A percentile compares a stretch with the other conserved stretches of the same genome.
These are phyloP conservation scores for Limnothrissa miodon DNA, from an alignment of 2,113 vertebrate genomes.

Conservation along the genomic window DNA sequence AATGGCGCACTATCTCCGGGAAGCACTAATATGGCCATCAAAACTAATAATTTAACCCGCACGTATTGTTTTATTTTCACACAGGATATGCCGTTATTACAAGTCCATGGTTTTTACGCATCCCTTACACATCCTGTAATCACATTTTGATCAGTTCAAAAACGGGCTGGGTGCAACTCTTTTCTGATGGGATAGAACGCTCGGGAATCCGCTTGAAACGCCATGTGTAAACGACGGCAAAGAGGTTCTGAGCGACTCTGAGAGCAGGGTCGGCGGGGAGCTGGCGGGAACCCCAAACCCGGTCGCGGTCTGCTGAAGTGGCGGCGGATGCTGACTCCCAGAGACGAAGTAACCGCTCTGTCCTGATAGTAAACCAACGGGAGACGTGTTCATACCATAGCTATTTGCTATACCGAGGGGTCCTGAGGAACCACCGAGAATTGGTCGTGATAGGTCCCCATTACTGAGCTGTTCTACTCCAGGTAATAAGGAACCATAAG, in stretches of 20 bases:
- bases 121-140: conserved; percentile 7
- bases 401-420: conserved; percentile 63
- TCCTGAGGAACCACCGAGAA: conserved; percentile 60
- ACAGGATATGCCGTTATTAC: neutral
- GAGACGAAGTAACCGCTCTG: conserved; percentile 72
- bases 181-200: conserved; percentile 70
- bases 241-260: conserved; percentile 70
- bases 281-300: conserved; percentile 52
- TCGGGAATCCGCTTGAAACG: conserved; percentile 63
- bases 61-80: neutral
- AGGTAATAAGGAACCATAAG: conserved; percentile 71
- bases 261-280: conserved; percentile 63
- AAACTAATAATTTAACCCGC: conserved; percentile 8
- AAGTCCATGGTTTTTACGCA: conserved; percentile 6
- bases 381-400: conserved; percentile 70
- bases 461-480: conserved; percentile 68
- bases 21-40: conserved; percentile 48
- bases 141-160: conserved; percentile 65
- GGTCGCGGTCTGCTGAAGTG: conserved; percentile 59
- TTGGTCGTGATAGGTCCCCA: conserved; percentile 67
- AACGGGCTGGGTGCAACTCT: conserved; percentile 66
- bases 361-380: conserved; percentile 69
- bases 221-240: conserved; percentile 64
- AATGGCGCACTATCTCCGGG: conserved; percentile 42
- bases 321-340: conserved; percentile 62